phyloP scores from a whole-genome alignment of 2,888 invertebrate species.

The Campaea margaritaria region DNA sequence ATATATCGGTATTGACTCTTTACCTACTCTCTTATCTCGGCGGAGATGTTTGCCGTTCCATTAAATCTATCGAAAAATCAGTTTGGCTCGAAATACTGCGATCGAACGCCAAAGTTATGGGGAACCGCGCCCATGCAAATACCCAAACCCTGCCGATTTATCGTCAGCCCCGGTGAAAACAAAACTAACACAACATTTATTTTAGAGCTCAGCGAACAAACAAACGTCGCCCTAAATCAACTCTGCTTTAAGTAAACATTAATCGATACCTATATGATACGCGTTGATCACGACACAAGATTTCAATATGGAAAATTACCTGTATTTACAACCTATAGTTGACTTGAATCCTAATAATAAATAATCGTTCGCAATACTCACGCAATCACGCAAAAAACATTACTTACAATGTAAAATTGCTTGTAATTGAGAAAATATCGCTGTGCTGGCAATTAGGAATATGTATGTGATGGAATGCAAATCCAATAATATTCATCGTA shows the following conservation, averaged over 20 bases:
- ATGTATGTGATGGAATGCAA: conserved; percentile 45
- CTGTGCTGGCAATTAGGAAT: conserved; percentile 50
- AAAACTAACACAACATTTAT: conserved; percentile 60
- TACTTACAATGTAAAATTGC: conserved; percentile 62
- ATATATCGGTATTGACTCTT: conserved; percentile 8
- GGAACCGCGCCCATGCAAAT: conserved; percentile 64
- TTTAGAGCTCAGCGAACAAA: conserved; percentile 52
- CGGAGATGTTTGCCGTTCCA: conserved; percentile 64
- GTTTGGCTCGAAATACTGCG: conserved; percentile 74
- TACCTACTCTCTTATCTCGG: conserved; percentile 35
- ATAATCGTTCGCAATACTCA: conserved; percentile 58
- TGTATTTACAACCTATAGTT: conserved; percentile 49
- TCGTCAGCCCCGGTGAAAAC: conserved; percentile 70
- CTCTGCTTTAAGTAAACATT: conserved; percentile 37
- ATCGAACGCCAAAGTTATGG: conserved; percentile 62
- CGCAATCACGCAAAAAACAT: conserved; percentile 65
- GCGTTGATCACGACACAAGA: conserved; percentile 53
- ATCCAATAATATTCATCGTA: conserved; percentile 16
- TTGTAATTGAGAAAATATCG: conserved; percentile 59
- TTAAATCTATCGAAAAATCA: conserved; percentile 65
- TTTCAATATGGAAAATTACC: conserved; percentile 56
- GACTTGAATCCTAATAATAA: conserved; percentile 61
- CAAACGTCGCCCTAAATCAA: conserved; percentile 65
- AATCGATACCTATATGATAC: conserved; percentile 35
- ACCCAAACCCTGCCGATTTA: conserved; percentile 73